Conservation (phyloP, 2,797 vertebrate genomes). For the Lophotriccus pileatus region DNA sequence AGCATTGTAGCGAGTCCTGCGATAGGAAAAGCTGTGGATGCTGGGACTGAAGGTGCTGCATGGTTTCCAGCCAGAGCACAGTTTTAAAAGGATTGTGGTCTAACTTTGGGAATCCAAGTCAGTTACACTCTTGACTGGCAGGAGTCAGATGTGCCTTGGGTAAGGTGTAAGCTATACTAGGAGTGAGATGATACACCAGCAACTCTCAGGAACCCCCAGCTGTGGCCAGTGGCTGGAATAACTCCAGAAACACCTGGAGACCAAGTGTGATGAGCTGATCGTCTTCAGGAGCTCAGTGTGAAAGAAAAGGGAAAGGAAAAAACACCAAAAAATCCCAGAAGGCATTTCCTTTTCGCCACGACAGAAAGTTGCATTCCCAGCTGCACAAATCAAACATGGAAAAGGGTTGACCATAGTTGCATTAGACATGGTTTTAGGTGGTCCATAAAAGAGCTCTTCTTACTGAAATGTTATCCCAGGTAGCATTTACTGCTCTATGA, state of each 20-base stretch:
- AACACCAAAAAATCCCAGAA: not conserved
- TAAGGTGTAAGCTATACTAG: not conserved
- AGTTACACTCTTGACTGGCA: not conserved
- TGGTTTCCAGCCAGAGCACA: not conserved
- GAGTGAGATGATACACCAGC: not conserved
- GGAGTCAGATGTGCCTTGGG: not conserved
- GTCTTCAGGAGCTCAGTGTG: not conserved
- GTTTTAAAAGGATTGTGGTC: not conserved
- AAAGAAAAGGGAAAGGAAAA: not conserved
- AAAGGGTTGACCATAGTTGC: not conserved
- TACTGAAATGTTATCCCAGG: conserved; percentile 58
- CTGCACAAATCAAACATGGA: not conserved
- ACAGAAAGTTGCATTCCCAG: conserved; percentile 1
- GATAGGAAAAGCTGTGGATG: not conserved
- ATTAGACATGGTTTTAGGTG: conserved; percentile 41
- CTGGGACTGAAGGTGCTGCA: not conserved
- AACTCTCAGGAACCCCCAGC: not conserved
- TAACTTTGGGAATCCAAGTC: not conserved
- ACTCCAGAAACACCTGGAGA: not conserved
- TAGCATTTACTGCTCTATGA: conserved; percentile 47
- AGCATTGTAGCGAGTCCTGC: not conserved
- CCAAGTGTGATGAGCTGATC: not conserved
- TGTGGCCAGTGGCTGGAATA: not conserved
- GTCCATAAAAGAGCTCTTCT: conserved; percentile 43
- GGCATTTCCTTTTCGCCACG: not conserved